phyloP scores from a whole-genome alignment of 1,140 invertebrate species.

The Stenopsyche tienmushanensis region DNA sequence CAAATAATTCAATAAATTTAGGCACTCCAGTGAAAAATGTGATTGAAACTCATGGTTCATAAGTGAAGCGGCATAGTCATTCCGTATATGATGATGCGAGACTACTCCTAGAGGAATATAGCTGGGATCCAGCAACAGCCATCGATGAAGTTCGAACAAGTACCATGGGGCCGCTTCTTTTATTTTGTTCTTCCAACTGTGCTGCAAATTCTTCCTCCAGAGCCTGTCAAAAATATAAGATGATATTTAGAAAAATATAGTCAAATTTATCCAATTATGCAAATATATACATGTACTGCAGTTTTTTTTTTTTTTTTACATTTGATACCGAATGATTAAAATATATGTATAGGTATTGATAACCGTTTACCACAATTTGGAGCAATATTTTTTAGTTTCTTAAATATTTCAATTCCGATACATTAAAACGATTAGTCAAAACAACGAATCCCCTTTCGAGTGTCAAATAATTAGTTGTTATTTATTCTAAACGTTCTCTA shows the following conservation, averaged over 20 bases:
- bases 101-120: constrained; percentile 52
- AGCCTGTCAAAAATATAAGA: constrained; percentile 50
- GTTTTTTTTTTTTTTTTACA: too few relatives aligned
- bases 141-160: constrained; percentile 45
- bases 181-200: constrained; percentile 66
- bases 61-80: constrained; percentile 40
- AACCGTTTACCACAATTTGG: too few relatives aligned
- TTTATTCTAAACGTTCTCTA: too few relatives aligned
- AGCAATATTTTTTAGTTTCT: too few relatives aligned
- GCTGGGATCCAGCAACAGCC: constrained; percentile 48
- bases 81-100: constrained; percentile 54
- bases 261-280: too few relatives aligned
- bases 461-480: too few relatives aligned
- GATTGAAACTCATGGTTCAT: constrained; percentile 8
- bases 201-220: constrained; percentile 67
- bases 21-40: background rate
- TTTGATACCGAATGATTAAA: too few relatives aligned
- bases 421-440: too few relatives aligned
- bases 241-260: background rate
- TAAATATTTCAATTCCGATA: too few relatives aligned
- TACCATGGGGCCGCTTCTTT: constrained; percentile 46
- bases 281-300: too few relatives aligned
- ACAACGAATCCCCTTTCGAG: too few relatives aligned
- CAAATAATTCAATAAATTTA: background rate
- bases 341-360: too few relatives aligned